phyloP scores from a whole-genome alignment of 2,797 vertebrate species.

The Anabacerthia variegaticeps region DNA sequence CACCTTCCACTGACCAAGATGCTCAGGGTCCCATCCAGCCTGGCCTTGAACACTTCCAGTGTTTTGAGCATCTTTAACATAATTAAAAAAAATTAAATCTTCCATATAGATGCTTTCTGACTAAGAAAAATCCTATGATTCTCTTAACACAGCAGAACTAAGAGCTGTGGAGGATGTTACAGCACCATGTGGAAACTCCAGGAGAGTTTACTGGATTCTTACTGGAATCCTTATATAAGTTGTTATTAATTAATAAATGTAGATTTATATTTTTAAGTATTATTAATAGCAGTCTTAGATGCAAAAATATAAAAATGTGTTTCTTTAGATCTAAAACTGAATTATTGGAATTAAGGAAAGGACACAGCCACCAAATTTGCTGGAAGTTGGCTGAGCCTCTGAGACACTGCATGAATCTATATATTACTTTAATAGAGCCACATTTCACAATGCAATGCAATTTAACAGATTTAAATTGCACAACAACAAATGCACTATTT shows the following conservation, averaged over 20 bases:
- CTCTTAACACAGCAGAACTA: background rate
- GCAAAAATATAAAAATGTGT: background rate
- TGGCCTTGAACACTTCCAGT: background rate
- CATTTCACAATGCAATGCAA: slow-evolving; percentile 33
- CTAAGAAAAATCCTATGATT: background rate
- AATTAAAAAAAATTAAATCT: background rate
- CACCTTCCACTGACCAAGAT: background rate
- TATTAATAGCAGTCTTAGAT: background rate
- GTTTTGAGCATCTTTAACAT: background rate
- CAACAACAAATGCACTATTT: slow-evolving; percentile 37
- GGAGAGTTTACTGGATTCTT: background rate
- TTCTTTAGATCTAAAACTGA: background rate
- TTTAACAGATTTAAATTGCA: slow-evolving; percentile 61
- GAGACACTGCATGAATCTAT: background rate
- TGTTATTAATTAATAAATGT: background rate
- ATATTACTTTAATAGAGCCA: slow-evolving; percentile 43
- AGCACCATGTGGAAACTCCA: background rate
- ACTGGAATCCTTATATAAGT: background rate
- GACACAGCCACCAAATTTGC: background rate
- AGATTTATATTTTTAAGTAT: background rate
- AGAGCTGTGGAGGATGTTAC: background rate
- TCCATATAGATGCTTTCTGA: background rate
- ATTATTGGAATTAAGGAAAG: background rate
- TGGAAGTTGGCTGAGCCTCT: background rate
- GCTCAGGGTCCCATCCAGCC: background rate